These are phyloP conservation scores for Balearica regulorum DNA, from an alignment of 2,797 vertebrate species.

Conservation along the genomic window DNA sequence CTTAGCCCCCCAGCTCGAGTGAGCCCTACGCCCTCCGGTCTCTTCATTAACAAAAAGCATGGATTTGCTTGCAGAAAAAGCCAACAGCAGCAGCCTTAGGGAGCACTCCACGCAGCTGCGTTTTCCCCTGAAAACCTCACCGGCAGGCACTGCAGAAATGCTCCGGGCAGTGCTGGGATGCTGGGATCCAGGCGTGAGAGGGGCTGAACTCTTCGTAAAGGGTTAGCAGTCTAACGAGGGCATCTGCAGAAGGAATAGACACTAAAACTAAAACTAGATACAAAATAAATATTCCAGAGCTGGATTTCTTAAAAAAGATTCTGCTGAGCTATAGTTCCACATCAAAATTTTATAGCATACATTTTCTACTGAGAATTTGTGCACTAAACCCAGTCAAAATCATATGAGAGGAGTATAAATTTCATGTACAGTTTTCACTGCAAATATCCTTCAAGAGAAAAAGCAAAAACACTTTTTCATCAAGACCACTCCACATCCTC, in stretches of 20 bases:
- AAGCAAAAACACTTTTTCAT: constrained; percentile 14
- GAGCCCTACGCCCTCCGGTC: neutral
- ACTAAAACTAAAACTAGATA: constrained; percentile 52
- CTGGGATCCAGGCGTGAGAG: neutral
- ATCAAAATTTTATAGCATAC: constrained; percentile 77
- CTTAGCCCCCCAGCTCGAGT: neutral
- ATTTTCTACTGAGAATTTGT: constrained; percentile 74
- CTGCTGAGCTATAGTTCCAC: constrained; percentile 72
- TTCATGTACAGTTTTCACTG: constrained; percentile 46
- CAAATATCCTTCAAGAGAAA: constrained; percentile 22
- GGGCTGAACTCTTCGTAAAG: neutral
- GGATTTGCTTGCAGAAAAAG: neutral
- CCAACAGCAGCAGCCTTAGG: neutral
- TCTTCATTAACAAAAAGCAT: neutral
- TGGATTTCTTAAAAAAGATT: constrained; percentile 73
- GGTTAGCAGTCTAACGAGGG: constrained; percentile 37
- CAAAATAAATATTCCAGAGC: constrained; percentile 63
- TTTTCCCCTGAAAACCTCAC: neutral
- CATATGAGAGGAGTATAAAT: constrained; percentile 67
- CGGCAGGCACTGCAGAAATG: neutral
- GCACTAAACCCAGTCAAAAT: constrained; percentile 73
- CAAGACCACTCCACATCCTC: neutral
- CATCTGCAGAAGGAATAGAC: constrained; percentile 51
- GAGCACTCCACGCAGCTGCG: neutral
- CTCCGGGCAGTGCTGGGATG: neutral